These are phyloP conservation scores for Siniperca scherzeri DNA, from an alignment of 2,797 vertebrate genomes.

Conservation along the genomic window DNA sequence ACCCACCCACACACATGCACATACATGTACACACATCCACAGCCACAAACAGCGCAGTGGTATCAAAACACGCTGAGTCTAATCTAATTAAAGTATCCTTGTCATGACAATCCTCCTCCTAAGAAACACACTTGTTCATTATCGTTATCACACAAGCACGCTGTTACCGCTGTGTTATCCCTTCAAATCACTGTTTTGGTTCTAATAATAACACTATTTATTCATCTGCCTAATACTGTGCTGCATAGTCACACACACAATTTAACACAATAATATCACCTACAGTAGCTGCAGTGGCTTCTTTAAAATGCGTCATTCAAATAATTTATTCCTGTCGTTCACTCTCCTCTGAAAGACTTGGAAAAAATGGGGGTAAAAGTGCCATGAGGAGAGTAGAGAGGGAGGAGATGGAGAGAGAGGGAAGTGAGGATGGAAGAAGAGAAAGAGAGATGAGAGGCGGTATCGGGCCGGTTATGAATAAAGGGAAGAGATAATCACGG, in stretches of 20 bases:
- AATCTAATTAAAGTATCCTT: slow-evolving; percentile 86
- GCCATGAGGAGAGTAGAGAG: slow-evolving; percentile 37
- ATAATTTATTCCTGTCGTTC: slow-evolving; percentile 65
- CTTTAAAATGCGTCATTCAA: slow-evolving; percentile 55
- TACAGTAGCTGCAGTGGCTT: slow-evolving; percentile 47
- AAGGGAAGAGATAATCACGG: slow-evolving; percentile 80
- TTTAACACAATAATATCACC: slow-evolving; percentile 61
- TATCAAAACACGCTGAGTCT: slow-evolving; percentile 80
- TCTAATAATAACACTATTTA: slow-evolving; percentile 77
- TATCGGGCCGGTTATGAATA: slow-evolving; percentile 80
- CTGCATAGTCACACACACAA: slow-evolving; percentile 46
- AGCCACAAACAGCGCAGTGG: slow-evolving; percentile 54
- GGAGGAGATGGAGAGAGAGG: slow-evolving; percentile 28
- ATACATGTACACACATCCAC: slow-evolving; percentile 46
- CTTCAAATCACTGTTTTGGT: slow-evolving; percentile 76
- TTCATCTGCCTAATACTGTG: slow-evolving; percentile 65
- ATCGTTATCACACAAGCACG: slow-evolving; percentile 74
- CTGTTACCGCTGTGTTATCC: slow-evolving; percentile 76
- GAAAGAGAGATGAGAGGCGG: slow-evolving; percentile 70
- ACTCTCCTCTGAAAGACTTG: slow-evolving; percentile 43
- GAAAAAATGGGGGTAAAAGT: slow-evolving; percentile 19
- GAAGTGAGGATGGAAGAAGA: slow-evolving; percentile 58
- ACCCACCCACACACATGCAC: slow-evolving; percentile 21
- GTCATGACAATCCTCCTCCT: slow-evolving; percentile 81
- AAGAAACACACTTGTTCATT: slow-evolving; percentile 80